A percentile compares a stretch with the other conserved stretches of the same genome.
These are phyloP conservation scores for Casuarius casuarius DNA, from an alignment of 2,113 vertebrate species.

Conservation along the genomic window DNA sequence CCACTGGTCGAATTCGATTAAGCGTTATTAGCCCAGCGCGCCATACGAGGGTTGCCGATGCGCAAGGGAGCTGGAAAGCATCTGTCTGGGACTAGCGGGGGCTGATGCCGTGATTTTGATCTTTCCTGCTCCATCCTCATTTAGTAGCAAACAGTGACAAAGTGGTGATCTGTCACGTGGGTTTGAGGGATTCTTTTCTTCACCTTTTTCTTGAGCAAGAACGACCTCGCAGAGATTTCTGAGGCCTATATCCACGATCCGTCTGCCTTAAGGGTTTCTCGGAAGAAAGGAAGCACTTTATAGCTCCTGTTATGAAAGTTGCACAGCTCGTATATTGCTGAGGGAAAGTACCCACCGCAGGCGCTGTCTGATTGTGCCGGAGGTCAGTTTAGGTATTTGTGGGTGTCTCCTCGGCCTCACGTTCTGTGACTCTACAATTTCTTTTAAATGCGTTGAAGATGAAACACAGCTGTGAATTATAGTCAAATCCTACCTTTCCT, in stretches of 20 bases:
- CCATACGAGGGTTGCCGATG: background rate
- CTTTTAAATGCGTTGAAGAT: constrained; percentile 4
- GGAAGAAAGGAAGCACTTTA: constrained; percentile 7
- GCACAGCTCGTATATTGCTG: constrained; percentile 25
- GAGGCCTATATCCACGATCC: constrained; percentile 28
- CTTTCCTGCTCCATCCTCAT: background rate
- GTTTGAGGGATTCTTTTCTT: background rate
- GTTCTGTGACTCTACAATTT: background rate
- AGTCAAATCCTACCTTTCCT: constrained; percentile 2
- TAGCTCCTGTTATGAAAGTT: constrained; percentile 47
- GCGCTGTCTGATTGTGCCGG: constrained; percentile 1
- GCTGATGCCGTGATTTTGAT: background rate
- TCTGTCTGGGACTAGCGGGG: background rate
- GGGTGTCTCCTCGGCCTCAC: background rate
- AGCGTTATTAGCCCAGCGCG: constrained; percentile 46
- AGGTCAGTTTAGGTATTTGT: background rate
- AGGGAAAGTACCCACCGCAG: background rate
- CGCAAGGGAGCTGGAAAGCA: constrained; percentile 1
- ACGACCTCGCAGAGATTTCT: background rate
- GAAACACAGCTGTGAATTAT: background rate
- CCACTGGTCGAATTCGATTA: constrained; percentile 32
- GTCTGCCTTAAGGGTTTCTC: constrained; percentile 11
- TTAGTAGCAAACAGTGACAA: background rate
- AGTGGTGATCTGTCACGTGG: background rate
- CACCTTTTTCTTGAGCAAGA: constrained; percentile 25